phyloP scores from a whole-genome alignment of 2,888 invertebrate genomes.

The Phortica magna region DNA sequence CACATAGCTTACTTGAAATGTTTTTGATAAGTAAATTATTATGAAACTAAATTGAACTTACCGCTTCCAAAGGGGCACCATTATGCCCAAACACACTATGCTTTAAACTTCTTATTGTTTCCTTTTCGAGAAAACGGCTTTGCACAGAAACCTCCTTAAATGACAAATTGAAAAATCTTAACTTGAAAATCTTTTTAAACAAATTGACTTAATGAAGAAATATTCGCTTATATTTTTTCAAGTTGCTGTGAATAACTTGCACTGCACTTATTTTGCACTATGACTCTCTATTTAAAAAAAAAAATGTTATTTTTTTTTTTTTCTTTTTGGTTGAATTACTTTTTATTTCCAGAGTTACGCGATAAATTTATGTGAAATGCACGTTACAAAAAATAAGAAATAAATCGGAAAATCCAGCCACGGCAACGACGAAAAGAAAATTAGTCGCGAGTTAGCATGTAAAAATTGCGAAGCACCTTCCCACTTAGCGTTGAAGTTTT shows the following conservation, averaged over 20 bases:
- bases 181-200: slow-evolving; percentile 47
- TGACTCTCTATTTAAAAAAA: slow-evolving; percentile 14
- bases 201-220: background rate
- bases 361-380: background rate
- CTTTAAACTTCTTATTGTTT: slow-evolving; percentile 57
- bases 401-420: background rate
- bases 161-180: slow-evolving; percentile 38
- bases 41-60: slow-evolving; percentile 58
- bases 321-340: background rate
- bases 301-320: slow-evolving; percentile 6
- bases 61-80: slow-evolving; percentile 78
- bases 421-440: background rate
- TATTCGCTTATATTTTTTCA: too few species aligned
- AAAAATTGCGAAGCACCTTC: background rate
- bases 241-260: too few species aligned
- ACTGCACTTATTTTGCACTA: background rate
- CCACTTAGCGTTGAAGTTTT: background rate
- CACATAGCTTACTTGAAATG: background rate
- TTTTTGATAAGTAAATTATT: background rate
- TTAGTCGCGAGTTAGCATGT: too few species aligned
- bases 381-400: background rate
- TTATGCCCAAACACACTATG: slow-evolving; percentile 72
- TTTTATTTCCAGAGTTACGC: background rate
- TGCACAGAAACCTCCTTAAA: slow-evolving; percentile 54
- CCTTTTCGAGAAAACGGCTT: slow-evolving; percentile 52